Base-by-base conservation (phyloP, 2,888 invertebrate genomes). In the Troglohyphantes excavatus region DNA sequence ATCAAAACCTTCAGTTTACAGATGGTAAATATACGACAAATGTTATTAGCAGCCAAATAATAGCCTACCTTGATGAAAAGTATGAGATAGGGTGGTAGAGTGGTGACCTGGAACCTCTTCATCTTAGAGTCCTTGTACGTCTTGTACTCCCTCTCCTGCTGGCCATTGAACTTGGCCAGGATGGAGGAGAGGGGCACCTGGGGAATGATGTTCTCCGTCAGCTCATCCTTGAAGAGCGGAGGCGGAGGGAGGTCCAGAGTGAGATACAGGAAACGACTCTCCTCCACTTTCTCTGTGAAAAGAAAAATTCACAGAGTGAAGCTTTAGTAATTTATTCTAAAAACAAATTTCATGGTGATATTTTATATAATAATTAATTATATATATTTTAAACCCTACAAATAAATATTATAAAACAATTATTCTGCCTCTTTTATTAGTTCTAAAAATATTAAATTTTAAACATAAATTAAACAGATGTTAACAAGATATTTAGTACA, bases 91-190 rank as follows among this genome's bases (percentile, higher is more conserved):
- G 97, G 98, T 6, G 99, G 99, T 91, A 99, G 94, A 92, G 96
- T 95, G 0, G 97, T 98, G 81, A 99, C 97, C 94, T 99, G 98
- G 94, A 99, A 99, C 92, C 98, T 95, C 93, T 99, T 99, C 94
- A 99, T 94, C 93, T 98, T 98, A 93, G 99, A 99, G 93, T 99
- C 99, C 93, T 99, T 99, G 94, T 99, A 99, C 0, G 99, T 99
- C 94, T 99, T 99, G 94, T 99, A 99, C 93, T 99, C 99, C 94
- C 99, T 99, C 92, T 99, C 98, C 3, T 96, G 95, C 91, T 96
- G 95, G 0, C 99, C 99, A 93, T 99, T 99, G 94, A 99, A 99
- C 94, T 99, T 99, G 61, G 96, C 96, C 86, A 99, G 94, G 29
- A 99, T 94, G 91, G 97, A 97, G 93, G 97, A 98, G 43, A 99